Base-by-base conservation (phyloP, 2,113 vertebrate genomes). In the Peucedramus taeniatus region DNA sequence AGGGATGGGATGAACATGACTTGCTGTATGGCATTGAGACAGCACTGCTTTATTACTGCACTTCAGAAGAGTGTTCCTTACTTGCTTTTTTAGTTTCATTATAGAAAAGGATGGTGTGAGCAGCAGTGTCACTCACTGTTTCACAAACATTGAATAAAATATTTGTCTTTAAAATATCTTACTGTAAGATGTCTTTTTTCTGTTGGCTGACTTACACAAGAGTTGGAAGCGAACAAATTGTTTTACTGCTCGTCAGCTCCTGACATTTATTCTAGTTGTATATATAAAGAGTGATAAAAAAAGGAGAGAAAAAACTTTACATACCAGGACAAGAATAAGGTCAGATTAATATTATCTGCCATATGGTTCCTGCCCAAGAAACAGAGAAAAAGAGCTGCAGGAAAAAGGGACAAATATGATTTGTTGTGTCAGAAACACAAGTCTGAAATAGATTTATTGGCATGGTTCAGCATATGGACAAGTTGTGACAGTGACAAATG, bases 221-320 rank as follows among this genome's bases (percentile, higher is more conserved):
- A 87, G 11, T 51, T 57, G 54, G 51, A 83, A 87, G 23, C 44
- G 72, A 97, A 70, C 27, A 76, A 71, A 76, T 45, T 63, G 16
- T 87, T 95, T 92, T 87, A 86, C 50, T 87, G 61, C 37, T 88
- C 0, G 0, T 94, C 84, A 74, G 23, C 17, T 91, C 50, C 16
- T 85, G 77, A 91, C 74, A 61, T 91, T 94, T 89, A 91, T 85
- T 96, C n/a, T 79, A 63, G 39, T 16, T 63, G 61, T 77, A 59
- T 45, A 59, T 53, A 68, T 76, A 54, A 75, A 89, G 24, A 78
- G 50, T 45, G 49, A 75, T 87, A 83, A 88, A 1, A 14, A 85
- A 91, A 80, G 20, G 35, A 75, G 47, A 60, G 18, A 47, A 77
- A 72, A 85, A 89, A 44, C 22, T 75, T 89, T 76, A 79, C 11